Conservation (phyloP, 1,140 invertebrate species). For the Battus philenor region DNA sequence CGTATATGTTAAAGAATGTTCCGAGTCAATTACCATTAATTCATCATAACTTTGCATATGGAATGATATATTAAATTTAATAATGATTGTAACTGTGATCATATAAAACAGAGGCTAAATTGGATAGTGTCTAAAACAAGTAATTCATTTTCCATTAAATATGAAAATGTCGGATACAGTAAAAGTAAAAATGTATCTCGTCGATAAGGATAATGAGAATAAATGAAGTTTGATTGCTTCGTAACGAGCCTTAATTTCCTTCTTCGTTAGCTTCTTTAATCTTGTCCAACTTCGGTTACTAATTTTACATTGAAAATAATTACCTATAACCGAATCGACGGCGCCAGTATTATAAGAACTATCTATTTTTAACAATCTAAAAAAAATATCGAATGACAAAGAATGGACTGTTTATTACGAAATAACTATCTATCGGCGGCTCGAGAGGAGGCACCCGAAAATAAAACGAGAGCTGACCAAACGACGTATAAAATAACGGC, state of each 20-base stretch:
- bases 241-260: constrained; percentile 30
- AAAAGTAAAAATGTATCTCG: not conserved
- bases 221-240: constrained; percentile 24
- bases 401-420: constrained; percentile 70
- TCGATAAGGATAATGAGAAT: constrained; percentile 1
- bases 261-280: not conserved
- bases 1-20: too few relatives aligned
- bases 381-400: constrained; percentile 71
- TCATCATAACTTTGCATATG: too few relatives aligned
- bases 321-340: constrained; percentile 51
- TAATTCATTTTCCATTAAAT: constrained; percentile 1
- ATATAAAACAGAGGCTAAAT: too few relatives aligned
- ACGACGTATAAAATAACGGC: constrained; percentile 62
- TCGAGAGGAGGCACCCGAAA: constrained; percentile 59
- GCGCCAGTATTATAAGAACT: constrained; percentile 48
- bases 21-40: too few relatives aligned
- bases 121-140: too few relatives aligned
- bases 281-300: constrained; percentile 26
- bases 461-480: constrained; percentile 62
- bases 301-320: constrained; percentile 52
- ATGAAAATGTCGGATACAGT: not conserved
- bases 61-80: too few relatives aligned
- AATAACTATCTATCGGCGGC: constrained; percentile 59
- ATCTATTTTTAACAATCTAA: constrained; percentile 50
- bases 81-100: too few relatives aligned